These are phyloP conservation scores for Capra hircus DNA, from an alignment of 2,113 vertebrate species.

Conservation along the genomic window DNA sequence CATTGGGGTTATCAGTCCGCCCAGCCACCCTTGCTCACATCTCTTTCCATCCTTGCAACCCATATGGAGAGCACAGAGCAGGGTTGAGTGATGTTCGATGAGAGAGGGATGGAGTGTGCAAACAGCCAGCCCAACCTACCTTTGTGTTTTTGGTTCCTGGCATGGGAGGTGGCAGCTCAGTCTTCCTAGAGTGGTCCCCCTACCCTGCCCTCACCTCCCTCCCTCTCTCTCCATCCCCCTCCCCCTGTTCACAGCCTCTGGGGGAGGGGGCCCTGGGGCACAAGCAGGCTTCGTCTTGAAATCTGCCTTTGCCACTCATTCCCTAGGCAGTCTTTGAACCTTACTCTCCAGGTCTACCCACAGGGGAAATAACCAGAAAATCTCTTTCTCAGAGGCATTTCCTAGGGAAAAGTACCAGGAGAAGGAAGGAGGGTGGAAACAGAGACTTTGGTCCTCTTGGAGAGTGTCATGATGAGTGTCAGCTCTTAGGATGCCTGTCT, in stretches of 20 bases:
- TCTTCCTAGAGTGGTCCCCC: neutral
- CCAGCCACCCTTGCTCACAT: neutral
- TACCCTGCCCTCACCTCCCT: no score
- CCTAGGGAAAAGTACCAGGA: neutral
- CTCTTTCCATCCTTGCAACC: neutral
- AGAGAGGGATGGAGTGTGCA: neutral
- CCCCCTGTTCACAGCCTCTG: neutral
- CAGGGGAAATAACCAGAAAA: neutral
- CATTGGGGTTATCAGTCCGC: fast-evolving
- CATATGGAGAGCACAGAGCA: neutral
- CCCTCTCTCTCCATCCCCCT: fast-evolving
- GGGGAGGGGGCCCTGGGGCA: neutral
- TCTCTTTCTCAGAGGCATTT: fast-evolving
- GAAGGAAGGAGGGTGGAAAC: no score
- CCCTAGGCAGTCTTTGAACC: neutral
- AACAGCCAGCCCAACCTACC: neutral
- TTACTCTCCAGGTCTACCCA: fast-evolving
- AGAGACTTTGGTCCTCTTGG: neutral
- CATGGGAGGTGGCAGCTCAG: neutral
- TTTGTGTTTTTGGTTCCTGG: neutral
- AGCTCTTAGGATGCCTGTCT: neutral
- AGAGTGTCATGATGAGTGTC: no score
- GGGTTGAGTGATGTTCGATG: fast-evolving
- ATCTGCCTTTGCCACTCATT: neutral
- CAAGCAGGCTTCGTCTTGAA: neutral